Conservation (phyloP, 2,888 invertebrate genomes). For the Hermaeophaga mercurialis region DNA sequence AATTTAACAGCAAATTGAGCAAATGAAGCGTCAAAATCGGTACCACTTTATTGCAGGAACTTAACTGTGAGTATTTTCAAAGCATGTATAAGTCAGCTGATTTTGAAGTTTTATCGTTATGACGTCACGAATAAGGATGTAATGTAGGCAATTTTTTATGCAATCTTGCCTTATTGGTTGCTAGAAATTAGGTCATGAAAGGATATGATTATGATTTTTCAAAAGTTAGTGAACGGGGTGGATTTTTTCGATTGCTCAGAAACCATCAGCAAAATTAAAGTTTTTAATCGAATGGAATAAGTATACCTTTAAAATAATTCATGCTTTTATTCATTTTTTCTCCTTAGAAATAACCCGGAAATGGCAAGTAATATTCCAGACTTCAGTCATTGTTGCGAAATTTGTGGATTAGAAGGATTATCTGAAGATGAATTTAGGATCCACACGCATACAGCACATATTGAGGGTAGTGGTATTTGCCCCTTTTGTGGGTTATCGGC, state of each 20-base stretch:
- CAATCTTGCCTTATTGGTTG: constrained; percentile 44
- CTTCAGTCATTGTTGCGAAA: constrained; percentile 74
- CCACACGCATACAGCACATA: constrained; percentile 79
- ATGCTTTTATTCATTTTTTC: neutral
- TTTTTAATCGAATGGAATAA: neutral
- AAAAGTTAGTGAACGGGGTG: neutral
- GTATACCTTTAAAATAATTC: neutral
- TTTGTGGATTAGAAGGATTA: constrained; percentile 83
- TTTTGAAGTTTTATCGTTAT: constrained; percentile 15
- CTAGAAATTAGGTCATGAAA: constrained; percentile 42
- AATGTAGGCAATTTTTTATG: constrained; percentile 40
- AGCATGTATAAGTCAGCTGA: constrained; percentile 5
- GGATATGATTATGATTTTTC: constrained; percentile 7
- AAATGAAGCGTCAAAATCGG: too few species aligned
- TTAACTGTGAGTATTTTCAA: too few species aligned
- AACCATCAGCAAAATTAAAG: neutral
- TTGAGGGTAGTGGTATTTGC: constrained; percentile 78
- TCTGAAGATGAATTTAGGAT: constrained; percentile 78
- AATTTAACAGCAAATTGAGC: too few species aligned
- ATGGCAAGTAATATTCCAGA: constrained; percentile 63
- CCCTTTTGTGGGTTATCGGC: constrained; percentile 81
- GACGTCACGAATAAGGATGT: neutral
- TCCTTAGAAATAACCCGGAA: constrained; percentile 21
- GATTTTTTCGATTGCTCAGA: neutral
- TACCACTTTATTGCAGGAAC: too few species aligned